These are phyloP conservation scores for Forficula auricularia DNA, from an alignment of 1,140 invertebrate genomes.

Conservation along the genomic window DNA sequence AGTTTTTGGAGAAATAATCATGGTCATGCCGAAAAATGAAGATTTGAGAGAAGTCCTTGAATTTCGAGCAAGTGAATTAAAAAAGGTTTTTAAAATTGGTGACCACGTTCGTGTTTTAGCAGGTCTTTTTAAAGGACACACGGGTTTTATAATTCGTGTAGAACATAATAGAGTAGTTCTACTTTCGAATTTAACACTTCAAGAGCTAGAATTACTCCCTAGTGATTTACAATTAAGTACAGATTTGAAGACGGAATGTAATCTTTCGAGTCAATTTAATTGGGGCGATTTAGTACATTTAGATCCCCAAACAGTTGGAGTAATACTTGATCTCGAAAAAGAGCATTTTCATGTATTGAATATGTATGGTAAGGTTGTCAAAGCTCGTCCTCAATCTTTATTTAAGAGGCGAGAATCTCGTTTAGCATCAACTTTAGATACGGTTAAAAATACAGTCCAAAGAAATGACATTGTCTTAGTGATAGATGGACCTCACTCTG, in stretches of 20 bases:
- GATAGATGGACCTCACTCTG: slow-evolving; percentile 86
- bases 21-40: slow-evolving; percentile 91
- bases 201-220: slow-evolving; percentile 77
- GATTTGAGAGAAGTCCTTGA: slow-evolving; percentile 84
- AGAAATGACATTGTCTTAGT: slow-evolving; percentile 92
- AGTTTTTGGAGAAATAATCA: slow-evolving; percentile 88
- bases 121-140: slow-evolving; percentile 93
- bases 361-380: slow-evolving; percentile 80
- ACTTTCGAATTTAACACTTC: slow-evolving; percentile 93
- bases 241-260: slow-evolving; percentile 94
- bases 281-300: slow-evolving; percentile 94
- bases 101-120: slow-evolving; percentile 91
- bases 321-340: slow-evolving; percentile 86
- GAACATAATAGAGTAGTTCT: slow-evolving; percentile 82
- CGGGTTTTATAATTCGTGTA: slow-evolving; percentile 86
- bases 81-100: slow-evolving; percentile 88
- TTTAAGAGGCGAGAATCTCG: slow-evolving; percentile 75
- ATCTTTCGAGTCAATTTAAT: slow-evolving; percentile 91
- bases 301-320: slow-evolving; percentile 88
- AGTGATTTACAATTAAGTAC: slow-evolving; percentile 86
- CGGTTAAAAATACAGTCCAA: slow-evolving; percentile 81
- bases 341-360: slow-evolving; percentile 90
- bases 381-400: slow-evolving; percentile 78
- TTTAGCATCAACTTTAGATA: slow-evolving; percentile 79
- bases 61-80: slow-evolving; percentile 78